phyloP scores from a whole-genome alignment of 2,888 invertebrate genomes.

The Oxytorus armatus region DNA sequence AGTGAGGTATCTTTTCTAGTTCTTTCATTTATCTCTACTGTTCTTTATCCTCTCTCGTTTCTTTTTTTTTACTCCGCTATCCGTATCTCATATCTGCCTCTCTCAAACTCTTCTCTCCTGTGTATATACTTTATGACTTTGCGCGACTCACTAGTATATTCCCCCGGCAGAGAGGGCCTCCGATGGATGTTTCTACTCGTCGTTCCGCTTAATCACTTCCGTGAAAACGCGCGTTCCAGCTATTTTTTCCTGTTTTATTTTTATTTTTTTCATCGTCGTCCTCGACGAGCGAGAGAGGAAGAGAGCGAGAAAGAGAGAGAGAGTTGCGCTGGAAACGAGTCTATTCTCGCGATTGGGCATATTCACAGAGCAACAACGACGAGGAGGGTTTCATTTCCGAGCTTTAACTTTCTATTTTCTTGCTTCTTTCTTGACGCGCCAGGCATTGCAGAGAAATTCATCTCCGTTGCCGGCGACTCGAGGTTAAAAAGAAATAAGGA shows the following conservation, averaged over 20 bases:
- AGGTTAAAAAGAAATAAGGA: not conserved
- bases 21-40: slow-evolving; percentile 50
- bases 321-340: slow-evolving; percentile 70
- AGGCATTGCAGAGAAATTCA: no score
- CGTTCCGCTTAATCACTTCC: slow-evolving; percentile 70
- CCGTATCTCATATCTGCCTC: slow-evolving; percentile 30
- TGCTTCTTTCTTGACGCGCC: not conserved
- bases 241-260: slow-evolving; percentile 67
- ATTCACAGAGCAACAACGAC: slow-evolving; percentile 69
- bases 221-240: slow-evolving; percentile 69
- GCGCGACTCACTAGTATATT: slow-evolving; percentile 51
- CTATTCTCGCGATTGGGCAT: slow-evolving; percentile 76
- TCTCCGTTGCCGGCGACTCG: no score
- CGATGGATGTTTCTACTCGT: slow-evolving; percentile 66
- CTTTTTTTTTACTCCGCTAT: slow-evolving; percentile 18
- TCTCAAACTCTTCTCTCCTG: slow-evolving; percentile 30
- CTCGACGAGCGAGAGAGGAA: slow-evolving; percentile 19
- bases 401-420: not conserved
- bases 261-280: slow-evolving; percentile 68
- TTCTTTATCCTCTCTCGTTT: slow-evolving; percentile 37
- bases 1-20: slow-evolving; percentile 22
- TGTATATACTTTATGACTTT: slow-evolving; percentile 20
- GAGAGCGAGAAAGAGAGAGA: no score
- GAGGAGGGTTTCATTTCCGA: slow-evolving; percentile 3
- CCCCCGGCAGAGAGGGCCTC: slow-evolving; percentile 59